A percentile compares a stretch with the other conserved stretches of the same genome.
Conservation (phyloP, 2,888 invertebrate genomes). For the Thecophora atra region DNA sequence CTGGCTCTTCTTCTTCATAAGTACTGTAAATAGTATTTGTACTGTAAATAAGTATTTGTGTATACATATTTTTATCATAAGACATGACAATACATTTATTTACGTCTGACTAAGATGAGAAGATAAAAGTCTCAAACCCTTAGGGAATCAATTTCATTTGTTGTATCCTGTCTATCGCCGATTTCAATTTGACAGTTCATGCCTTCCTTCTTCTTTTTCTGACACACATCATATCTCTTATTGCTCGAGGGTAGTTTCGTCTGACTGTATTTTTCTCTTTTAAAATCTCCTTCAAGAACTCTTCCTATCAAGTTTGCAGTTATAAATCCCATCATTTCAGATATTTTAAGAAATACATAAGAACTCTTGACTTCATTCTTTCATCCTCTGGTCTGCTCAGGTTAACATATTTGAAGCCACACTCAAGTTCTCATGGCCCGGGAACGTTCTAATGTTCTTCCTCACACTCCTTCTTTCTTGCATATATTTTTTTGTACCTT, state of each 20-base stretch:
- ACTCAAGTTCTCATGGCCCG: not conserved
- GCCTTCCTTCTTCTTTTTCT: not conserved
- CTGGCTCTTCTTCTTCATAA: too few relatives aligned
- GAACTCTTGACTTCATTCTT: not conserved
- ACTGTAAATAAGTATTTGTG: too few relatives aligned
- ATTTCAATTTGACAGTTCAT: not conserved
- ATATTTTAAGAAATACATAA: not conserved
- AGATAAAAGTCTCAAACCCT: too few relatives aligned
- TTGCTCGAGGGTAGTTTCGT: too few relatives aligned
- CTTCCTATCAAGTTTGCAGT: not conserved
- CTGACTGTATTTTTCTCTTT: not conserved
- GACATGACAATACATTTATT: too few relatives aligned
- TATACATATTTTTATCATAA: too few relatives aligned
- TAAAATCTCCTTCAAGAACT: not conserved
- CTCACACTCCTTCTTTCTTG: not conserved
- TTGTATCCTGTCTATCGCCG: too few relatives aligned
- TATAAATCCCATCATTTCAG: conserved; percentile 11
- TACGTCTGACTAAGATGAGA: not conserved
- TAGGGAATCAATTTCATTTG: not conserved
- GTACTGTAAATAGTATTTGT: too few relatives aligned
- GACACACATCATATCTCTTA: too few relatives aligned
- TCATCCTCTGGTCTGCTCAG: not conserved
- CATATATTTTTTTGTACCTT: not conserved
- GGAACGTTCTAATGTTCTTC: not conserved
- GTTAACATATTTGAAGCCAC: not conserved